Base-by-base conservation (phyloP, 2,797 vertebrate species). In the Pseudomugil tenellus region DNA sequence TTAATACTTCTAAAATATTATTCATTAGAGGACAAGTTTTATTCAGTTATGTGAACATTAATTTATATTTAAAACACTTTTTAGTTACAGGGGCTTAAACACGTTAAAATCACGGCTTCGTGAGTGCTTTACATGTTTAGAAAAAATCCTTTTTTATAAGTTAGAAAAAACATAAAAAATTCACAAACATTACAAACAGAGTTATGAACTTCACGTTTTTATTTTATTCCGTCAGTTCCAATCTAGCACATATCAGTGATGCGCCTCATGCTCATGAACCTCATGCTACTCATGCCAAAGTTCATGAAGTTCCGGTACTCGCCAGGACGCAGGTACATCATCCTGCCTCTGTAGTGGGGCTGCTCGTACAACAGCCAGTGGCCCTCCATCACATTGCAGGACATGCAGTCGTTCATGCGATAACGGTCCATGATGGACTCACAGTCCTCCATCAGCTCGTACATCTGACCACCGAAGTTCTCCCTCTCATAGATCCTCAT, bases 401-500 rank as follows among this genome's bases (percentile, higher is more conserved):
- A 92, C 83, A 56, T 43, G 80, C 86, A 91, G 54, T 85, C 80
- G 2, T 43, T 57, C 88, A 89, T 89, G 13, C 76, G 87, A 73
- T 67, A 85, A 2, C 87, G 90, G 3, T 93, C 90, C 81, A 13
- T 26, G 79, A 86, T 85, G 72, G 0, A 77, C 6, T 90, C 88
- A 1, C 90, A 92, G 78, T 92, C 90, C 0, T 92, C 90, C 17
- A 12, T 82, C 78, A 92, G 25, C 70, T 93, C 92, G 7, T 83
- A 1, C 65, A 85, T 88, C 77, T 90, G 86, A 53, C 92, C 90
- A n/a, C 80, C 65, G 55, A 93, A 90, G 67, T 93, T 89, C 46
- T 93, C 87, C 77, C 80, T 92, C 89, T 94, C 90, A 0, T 84
- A 93, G 82, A 94, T 82, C 41, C 43, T 86, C 78, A 94, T 92